Conservation (phyloP, 2,113 vertebrate genomes). For the Zapornia atra region DNA sequence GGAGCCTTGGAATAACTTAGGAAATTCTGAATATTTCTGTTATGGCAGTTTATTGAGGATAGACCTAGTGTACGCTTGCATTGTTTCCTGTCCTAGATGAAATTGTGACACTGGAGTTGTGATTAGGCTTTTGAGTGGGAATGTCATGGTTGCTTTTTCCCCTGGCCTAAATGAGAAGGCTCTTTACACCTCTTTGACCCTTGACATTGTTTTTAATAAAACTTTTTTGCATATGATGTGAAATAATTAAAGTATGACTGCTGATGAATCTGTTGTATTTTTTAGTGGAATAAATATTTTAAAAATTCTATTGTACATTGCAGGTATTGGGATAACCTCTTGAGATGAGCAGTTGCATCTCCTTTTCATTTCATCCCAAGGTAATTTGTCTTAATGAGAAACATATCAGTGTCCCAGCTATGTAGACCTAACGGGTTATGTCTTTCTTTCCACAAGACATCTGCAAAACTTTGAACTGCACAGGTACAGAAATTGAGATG, state of each 20-base stretch:
- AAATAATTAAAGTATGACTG: neutral
- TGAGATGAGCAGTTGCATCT: neutral
- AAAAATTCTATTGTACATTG: neutral
- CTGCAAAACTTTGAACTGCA: neutral
- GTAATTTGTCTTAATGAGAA: conserved; percentile 39
- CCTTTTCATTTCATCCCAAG: neutral
- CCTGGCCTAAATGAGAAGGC: neutral
- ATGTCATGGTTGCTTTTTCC: neutral
- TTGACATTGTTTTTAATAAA: neutral
- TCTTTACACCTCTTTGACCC: neutral
- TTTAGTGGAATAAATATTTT: neutral
- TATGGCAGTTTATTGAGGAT: neutral
- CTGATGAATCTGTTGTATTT: neutral
- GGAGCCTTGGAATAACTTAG: neutral
- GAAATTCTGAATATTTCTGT: neutral
- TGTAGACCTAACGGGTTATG: neutral
- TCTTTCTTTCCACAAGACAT: neutral
- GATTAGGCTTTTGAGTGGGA: neutral
- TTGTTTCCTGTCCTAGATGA: neutral
- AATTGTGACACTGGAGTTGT: neutral
- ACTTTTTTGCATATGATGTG: neutral
- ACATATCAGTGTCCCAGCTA: neutral
- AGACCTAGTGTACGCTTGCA: neutral
- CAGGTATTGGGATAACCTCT: neutral
- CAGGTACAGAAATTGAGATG: neutral